These are phyloP conservation scores for Oncorhynchus gorbuscha DNA, from an alignment of 2,113 vertebrate genomes.

Conservation along the genomic window DNA sequence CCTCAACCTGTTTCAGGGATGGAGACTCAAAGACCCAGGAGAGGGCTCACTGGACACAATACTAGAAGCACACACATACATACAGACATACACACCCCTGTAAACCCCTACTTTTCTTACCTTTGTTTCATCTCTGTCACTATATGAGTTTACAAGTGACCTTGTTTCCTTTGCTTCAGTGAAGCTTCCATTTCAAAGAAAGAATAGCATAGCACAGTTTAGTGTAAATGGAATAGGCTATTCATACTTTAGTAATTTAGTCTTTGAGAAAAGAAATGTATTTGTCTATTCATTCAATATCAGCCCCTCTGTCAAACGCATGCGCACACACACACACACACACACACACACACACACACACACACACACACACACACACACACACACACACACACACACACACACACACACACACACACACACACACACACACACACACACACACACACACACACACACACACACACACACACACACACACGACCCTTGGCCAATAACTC, in stretches of 20 bases:
- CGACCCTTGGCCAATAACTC: slow-evolving; percentile 19
- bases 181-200: no score
- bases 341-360: neutral
- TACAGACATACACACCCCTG: slow-evolving; percentile 13
- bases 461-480: neutral
- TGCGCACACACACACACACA: neutral
- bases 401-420: neutral
- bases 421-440: neutral
- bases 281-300: no score
- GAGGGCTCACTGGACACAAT: neutral
- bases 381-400: neutral
- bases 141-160: no score
- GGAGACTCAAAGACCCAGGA: no score
- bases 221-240: neutral
- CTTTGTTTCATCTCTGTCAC: no score
- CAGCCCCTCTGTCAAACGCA: no score
- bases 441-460: neutral
- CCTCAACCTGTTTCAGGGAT: neutral
- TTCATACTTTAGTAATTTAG: no score
- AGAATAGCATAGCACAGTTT: no score
- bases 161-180: no score
- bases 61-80: slow-evolving; percentile 15
- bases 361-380: no score
- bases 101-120: neutral
- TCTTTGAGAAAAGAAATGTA: no score